These are phyloP conservation scores for Onthophagus sagittarius DNA, from an alignment of 2,888 invertebrate genomes.

Conservation along the genomic window DNA sequence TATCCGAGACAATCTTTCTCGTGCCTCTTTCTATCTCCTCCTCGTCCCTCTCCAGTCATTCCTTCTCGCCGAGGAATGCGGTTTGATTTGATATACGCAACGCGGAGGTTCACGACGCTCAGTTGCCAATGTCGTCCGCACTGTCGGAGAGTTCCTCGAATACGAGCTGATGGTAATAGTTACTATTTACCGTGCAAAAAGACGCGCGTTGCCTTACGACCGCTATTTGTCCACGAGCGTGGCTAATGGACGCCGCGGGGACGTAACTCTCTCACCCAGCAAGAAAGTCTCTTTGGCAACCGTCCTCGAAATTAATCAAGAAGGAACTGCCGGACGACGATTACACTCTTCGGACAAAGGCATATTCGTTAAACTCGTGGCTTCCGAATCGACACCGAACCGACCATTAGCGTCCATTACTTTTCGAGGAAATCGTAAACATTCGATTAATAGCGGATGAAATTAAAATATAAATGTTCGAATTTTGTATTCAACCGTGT, in stretches of 20 bases:
- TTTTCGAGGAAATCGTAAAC: not conserved
- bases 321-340: not conserved
- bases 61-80: conserved; percentile 25
- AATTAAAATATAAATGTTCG: not conserved
- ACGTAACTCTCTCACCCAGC: not conserved
- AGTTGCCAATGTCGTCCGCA: conserved; percentile 11
- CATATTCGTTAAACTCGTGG: not conserved
- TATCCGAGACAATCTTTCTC: not conserved
- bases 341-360: not conserved
- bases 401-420: not conserved
- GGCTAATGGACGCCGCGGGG: conserved; percentile 7
- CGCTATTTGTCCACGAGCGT: conserved; percentile 5
- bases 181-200: conserved; percentile 6
- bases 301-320: not conserved
- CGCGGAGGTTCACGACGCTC: conserved; percentile 21
- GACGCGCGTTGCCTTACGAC: not conserved
- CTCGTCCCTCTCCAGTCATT: not conserved
- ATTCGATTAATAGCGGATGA: not conserved
- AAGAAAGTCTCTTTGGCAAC: not conserved
- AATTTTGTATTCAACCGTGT: not conserved
- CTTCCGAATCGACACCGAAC: not conserved
- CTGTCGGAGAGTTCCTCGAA: conserved; percentile 15
- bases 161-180: conserved; percentile 12
- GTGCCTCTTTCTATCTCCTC: not conserved
- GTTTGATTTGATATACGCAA: conserved; percentile 29